A percentile compares a stretch with the other conserved stretches of the same genome.
These are phyloP conservation scores for Petrocephalus schoutedeni DNA, from an alignment of 2,797 vertebrate species.

Conservation along the genomic window DNA sequence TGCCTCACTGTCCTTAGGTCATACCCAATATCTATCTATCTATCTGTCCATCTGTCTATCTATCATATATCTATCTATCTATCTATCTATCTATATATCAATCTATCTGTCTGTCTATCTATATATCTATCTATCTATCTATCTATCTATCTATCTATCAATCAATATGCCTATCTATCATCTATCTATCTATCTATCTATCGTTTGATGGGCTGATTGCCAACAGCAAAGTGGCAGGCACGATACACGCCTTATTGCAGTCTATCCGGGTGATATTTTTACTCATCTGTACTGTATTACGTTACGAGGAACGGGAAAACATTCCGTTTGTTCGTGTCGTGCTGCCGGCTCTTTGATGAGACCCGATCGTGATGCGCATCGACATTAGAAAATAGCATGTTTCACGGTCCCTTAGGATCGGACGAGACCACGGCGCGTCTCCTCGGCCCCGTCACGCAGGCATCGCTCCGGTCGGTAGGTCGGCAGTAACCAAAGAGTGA, in stretches of 20 bases:
- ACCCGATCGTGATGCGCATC: not conserved
- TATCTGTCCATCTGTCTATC: not conserved
- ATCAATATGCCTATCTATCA: not conserved
- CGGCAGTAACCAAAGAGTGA: conserved; percentile 33
- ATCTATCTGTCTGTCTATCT: not conserved
- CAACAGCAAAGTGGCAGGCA: not conserved
- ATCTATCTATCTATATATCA: not conserved
- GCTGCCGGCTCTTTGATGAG: not conserved
- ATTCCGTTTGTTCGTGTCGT: not conserved
- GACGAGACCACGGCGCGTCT: conserved; percentile 51
- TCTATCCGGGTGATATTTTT: not conserved
- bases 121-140: not conserved
- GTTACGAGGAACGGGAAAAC: not conserved
- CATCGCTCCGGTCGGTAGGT: conserved; percentile 36
- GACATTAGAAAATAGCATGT: not conserved
- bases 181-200: not conserved
- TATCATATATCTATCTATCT: not conserved
- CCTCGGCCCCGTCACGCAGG: not conserved
- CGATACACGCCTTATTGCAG: not conserved
- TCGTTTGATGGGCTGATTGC: not conserved
- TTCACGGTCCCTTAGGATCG: conserved; percentile 63
- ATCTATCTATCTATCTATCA: not conserved
- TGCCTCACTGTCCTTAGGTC: not conserved
- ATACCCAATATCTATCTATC: not conserved
- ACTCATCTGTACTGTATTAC: not conserved